A percentile compares a stretch with the other conserved stretches of the same genome.
Evolutionary conservation across 92 coral and sea anemone species (phyloP).

Genomic region (Porites divaricata): DNA sequence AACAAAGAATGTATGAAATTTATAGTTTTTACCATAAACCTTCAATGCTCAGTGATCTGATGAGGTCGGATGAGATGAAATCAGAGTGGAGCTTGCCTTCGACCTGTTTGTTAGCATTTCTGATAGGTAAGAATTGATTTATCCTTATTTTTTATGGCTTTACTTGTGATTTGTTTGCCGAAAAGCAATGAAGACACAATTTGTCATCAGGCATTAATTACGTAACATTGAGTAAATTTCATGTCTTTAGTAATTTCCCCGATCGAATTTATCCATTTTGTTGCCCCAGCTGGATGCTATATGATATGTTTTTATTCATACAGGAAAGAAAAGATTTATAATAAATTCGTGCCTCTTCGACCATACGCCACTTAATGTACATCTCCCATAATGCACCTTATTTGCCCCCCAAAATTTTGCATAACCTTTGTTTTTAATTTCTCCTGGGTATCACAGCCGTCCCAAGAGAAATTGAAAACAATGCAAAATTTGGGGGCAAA

Average conservation of each 20-base stretch:
- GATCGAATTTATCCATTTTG: neutral
- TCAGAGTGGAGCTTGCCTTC: constrained; percentile 2
- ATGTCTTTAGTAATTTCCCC: too few relatives aligned
- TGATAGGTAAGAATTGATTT: neutral
- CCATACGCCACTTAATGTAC: too few relatives aligned
- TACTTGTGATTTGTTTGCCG: neutral
- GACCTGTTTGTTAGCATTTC: neutral
- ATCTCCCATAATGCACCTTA: too few relatives aligned
- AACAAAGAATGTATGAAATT: neutral
- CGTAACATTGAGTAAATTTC: neutral
- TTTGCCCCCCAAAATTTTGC: too few relatives aligned
- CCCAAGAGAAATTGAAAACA: too few relatives aligned
- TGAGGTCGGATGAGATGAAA: too few relatives aligned
- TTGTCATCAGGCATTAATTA: neutral
- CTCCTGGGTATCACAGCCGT: too few relatives aligned
- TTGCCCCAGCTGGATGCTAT: neutral
- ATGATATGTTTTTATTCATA: neutral
- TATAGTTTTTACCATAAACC: constrained; percentile 6
- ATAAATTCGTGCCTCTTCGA: too few relatives aligned
- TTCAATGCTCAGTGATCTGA: neutral
- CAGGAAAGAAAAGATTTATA: neutral
- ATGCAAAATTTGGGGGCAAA: too few relatives aligned
- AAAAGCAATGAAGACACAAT: neutral
- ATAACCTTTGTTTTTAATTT: too few relatives aligned
- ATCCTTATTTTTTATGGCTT: neutral